Base-by-base conservation (phyloP, 2,113 vertebrate species). In the Acrocephalus kingi region DNA sequence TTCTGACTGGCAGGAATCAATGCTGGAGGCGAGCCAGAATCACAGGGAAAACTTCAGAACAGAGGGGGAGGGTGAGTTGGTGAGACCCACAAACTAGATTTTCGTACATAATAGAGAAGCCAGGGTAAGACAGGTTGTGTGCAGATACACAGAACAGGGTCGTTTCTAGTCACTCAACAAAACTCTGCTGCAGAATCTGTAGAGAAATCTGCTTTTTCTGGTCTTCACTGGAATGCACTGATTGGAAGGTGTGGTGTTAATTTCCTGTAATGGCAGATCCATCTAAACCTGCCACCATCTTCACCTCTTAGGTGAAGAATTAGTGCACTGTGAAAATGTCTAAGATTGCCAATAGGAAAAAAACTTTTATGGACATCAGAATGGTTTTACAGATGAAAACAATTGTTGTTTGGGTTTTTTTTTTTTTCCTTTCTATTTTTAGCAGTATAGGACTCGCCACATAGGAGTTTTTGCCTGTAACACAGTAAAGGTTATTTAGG, bases 361-460 rank as follows among this genome's bases (percentile, higher is more conserved):
- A 84, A 88, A 56, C 2, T 18, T 75, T 14, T 18, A 28, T 21
- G 16, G 61, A 43, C 10, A 18, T 43, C 33, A 68, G 33, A 30
- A 39, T 35, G n/a, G 17, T 3, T 35, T 75, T 85, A 52, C 19
- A 88, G 30, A 83, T 10, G 0, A 68, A 90, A 93, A 21, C 0
- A 61, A 13, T 4, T 31, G 13, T 5, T 59, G 17, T 12, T 52
- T 4, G 1, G 19, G 1, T 1, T 8, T 35, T 35, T 6, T 23
- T 30, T 13, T 35, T 6, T 23, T 30, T 13, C 3, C 13, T 52
- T 77, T 54, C 15, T 54, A 16, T 39, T 37, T 92, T 88, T 68
- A 45, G 43, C 21, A 88, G 3, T 58, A 37, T 76, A 83, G 21
- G 2, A 41, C 23, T 67, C 68, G 5, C 43, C 9, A 4, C 31